phyloP scores from a whole-genome alignment of 2,113 vertebrate genomes.

The Tringa solitaria region DNA sequence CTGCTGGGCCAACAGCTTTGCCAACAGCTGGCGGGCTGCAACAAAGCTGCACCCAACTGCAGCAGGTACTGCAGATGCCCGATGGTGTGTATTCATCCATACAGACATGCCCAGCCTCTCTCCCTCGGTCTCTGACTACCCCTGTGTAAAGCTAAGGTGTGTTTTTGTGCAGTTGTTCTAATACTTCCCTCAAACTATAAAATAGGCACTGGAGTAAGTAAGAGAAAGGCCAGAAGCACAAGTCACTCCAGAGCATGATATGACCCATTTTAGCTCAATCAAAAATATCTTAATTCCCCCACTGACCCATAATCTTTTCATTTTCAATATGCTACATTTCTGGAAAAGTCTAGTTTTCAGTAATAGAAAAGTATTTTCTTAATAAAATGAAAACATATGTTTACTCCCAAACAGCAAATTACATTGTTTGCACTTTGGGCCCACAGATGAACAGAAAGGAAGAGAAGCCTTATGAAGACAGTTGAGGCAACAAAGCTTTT shows the following conservation, averaged over 20 bases:
- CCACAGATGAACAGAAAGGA: not conserved
- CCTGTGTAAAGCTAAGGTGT: not conserved
- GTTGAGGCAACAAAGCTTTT: not conserved
- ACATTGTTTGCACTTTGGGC: not conserved
- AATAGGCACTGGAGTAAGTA: not conserved
- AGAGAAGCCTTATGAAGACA: not conserved
- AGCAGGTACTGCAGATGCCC: not conserved
- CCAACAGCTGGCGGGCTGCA: not conserved
- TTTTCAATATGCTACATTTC: not conserved
- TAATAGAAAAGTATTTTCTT: not conserved
- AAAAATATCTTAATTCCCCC: not conserved
- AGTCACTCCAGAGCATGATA: not conserved
- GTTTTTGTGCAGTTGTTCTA: not conserved
- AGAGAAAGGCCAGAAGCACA: not conserved
- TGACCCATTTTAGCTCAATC: not conserved
- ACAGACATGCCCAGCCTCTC: not conserved
- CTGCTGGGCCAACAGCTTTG: not conserved
- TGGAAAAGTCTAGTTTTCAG: not conserved
- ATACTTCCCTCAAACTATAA: not conserved
- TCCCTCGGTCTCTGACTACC: rapidly evolving
- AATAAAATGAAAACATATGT: not conserved
- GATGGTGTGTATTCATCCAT: not conserved
- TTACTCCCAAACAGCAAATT: not conserved
- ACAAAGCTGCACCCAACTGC: not conserved
- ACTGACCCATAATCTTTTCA: not conserved